Evolutionary conservation across 2,113 vertebrate species (phyloP), one percentile per base, ranked within the genome.

Genomic region (Labeo rohita): DNA sequence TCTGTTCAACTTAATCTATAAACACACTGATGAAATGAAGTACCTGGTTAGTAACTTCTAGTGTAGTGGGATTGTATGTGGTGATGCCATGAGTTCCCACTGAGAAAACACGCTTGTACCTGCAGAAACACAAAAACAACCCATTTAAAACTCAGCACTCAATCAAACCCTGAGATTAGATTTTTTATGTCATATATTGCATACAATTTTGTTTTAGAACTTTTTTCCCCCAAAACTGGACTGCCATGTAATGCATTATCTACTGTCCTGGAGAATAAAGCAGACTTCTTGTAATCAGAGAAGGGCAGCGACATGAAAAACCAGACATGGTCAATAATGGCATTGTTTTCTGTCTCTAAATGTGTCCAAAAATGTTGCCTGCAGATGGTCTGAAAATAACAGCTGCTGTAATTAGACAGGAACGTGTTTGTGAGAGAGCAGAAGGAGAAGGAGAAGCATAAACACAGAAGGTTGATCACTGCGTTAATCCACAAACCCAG

Each of bases 21-120:
- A 52, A 28, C 28, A 39, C 39, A 39, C 39, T 4, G 39, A 39
- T 39, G 13, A 5, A 54, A 39, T 16, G 52, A 0, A 59, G 63
- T 68, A 99, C 98, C 98, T 99, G 98, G 96, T 99, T 99, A 85
- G 98, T 99, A 94, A 99, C 96, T 97, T 99, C 98, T 93, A 99
- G 92, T 0, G 98, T 99, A 87, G 96, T 95, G 8, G 98, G 98
- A 92, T 99, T 99, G 90, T 99, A 99, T 0, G 98, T 99, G 91
- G 98, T 99, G 89, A 99, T 95, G 88, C 97, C 98, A 91, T 99
- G 97, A 36, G 96, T 97, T 91, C 98, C 98, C 90, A 99, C 94
- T 16, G 98, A 99, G 95, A 99, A 99, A 82, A 99, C 97, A 89
- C 98, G 93, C 85, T 99, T 99, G 91, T 99, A 99, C 93, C 98